These are phyloP conservation scores for Crotalus helleri DNA, from an alignment of 2,113 vertebrate species.

Conservation along the genomic window DNA sequence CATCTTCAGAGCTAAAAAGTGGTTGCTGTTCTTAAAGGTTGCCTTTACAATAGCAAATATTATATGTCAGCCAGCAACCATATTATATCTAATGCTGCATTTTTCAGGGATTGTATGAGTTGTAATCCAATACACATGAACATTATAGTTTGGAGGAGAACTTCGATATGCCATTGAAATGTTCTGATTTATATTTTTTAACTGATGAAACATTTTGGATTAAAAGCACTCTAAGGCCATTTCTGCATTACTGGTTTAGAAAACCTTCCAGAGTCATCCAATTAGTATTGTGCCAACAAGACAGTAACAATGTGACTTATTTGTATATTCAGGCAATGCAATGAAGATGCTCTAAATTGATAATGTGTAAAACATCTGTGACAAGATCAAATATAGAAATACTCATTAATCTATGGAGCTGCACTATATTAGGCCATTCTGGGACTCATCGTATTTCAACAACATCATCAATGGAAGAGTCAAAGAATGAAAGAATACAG, in stretches of 20 bases:
- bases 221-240: no score
- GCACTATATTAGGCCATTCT: background rate
- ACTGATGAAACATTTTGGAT: no score
- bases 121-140: no score
- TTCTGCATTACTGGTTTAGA: background rate
- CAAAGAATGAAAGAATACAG: background rate
- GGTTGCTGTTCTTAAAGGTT: background rate
- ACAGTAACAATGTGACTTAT: background rate
- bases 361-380: background rate
- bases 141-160: no score
- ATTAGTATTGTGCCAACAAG: background rate
- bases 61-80: background rate
- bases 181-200: no score
- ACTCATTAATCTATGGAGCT: background rate
- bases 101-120: no score
- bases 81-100: no score
- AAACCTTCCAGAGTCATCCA: background rate
- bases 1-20: background rate
- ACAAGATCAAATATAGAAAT: background rate
- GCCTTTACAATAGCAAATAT: background rate
- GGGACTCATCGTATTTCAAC: no score
- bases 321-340: background rate
- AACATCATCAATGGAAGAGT: background rate
- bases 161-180: no score
- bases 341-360: background rate